Conservation (phyloP, 2,797 vertebrate species). For the Atherinosoma microstoma region DNA sequence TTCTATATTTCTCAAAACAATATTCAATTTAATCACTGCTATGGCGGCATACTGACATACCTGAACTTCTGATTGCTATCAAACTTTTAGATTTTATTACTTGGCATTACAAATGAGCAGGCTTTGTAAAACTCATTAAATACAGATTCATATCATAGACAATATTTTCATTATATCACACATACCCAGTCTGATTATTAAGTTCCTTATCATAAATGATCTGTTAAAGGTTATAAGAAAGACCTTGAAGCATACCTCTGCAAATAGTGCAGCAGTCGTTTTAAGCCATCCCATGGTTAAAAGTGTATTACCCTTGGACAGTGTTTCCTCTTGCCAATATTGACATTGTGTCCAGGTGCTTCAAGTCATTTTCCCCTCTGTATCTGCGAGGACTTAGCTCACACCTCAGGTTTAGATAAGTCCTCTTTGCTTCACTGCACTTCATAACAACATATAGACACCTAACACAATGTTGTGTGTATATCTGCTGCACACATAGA, state of each 20-base stretch:
- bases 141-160: conserved; percentile 68
- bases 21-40: conserved; percentile 69
- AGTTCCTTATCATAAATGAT: conserved; percentile 49
- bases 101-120: conserved; percentile 70
- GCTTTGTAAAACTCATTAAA: conserved; percentile 66
- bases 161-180: conserved; percentile 50
- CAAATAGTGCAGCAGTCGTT: conserved; percentile 5
- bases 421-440: conserved; percentile 72
- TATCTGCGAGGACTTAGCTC: conserved; percentile 62
- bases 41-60: conserved; percentile 26
- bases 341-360: conserved; percentile 70
- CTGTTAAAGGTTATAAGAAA: conserved; percentile 26
- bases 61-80: conserved; percentile 75
- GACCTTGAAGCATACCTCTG: conserved; percentile 18
- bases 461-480: conserved; percentile 38
- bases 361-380: conserved; percentile 65
- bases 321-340: conserved; percentile 62
- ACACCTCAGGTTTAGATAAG: conserved; percentile 68
- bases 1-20: conserved; percentile 62
- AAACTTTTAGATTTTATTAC: conserved; percentile 68
- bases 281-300: conserved; percentile 35
- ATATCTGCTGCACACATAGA: conserved; percentile 40
- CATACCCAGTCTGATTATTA: conserved; percentile 35
- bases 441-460: conserved; percentile 71
- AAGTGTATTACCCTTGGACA: conserved; percentile 35